Base-by-base conservation (phyloP, 2,797 vertebrate species). In the Pantherophis vulpinus region DNA sequence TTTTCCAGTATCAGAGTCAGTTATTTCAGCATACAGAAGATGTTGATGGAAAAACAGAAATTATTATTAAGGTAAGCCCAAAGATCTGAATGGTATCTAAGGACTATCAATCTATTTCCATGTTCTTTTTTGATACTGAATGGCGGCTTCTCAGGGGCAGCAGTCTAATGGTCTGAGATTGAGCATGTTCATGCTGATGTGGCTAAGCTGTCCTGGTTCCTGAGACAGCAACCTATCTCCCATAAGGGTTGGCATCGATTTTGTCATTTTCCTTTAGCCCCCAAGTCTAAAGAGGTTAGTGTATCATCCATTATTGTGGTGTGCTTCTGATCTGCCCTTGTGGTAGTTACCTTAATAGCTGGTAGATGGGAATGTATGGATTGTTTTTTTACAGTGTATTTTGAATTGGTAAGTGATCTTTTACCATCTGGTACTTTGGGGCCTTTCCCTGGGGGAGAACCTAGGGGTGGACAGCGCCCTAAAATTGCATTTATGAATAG, bases 41-140 rank as follows among this genome's bases (percentile, higher is more conserved):
- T n/a, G 96, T 98, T 0, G 98, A 98, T n/a, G 96, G 96, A 58
- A 99, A 99, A 96, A 98, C 98, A 0, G 98, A 99, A 97, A 98
- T 99, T 96, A 98, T 99, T 96, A 98, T 99, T 92, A 98, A 98
- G 91, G 99, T 98, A 97, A 93, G 97, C 93, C 23, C 27, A 60
- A 74, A 5, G n/a, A 79, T 66, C 20, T 27, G 37, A 87, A 56
- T 14, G 25, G 47, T 66, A 70, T n/a, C 60, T 87, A 83, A 18
- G 16, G 42, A 20, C 60, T 51, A 23, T 56, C 61, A 16, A 42
- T 2, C 20, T 47, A 83, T 47, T 42, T 11, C 37, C 20, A 5
- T 47, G 23, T 25, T 47, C 37, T 47, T 83, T 83, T 74, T 83
- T 42, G 8, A 42, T 25, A 42, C 37, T 42, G 20, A 83, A 25